These are phyloP conservation scores for Saccostrea echinata DNA, from an alignment of 1,140 invertebrate species.

Conservation along the genomic window DNA sequence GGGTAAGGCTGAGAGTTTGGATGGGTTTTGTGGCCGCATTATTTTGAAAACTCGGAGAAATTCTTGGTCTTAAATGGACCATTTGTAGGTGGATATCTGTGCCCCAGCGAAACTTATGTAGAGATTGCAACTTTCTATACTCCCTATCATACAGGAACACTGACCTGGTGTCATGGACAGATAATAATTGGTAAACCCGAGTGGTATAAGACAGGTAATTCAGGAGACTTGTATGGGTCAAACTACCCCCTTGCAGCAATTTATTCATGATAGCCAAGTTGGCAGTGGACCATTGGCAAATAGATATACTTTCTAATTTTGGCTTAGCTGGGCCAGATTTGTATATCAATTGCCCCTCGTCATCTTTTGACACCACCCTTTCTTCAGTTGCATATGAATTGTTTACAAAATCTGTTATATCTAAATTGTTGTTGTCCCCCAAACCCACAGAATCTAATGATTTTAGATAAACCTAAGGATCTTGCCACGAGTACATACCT, in stretches of 20 bases:
- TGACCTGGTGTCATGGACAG: conserved; percentile 13
- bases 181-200: conserved; percentile 20
- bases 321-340: conserved; percentile 39
- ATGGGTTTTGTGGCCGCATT: not conserved
- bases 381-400: not conserved
- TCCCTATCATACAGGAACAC: conserved; percentile 43
- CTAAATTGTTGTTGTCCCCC: not conserved
- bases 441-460: not conserved
- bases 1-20: not conserved
- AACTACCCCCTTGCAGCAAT: not conserved
- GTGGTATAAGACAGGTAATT: conserved; percentile 50
- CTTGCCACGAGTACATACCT: too few species aligned
- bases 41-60: not conserved
- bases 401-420: conserved; percentile 43
- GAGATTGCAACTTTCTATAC: conserved; percentile 15
- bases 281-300: conserved; percentile 47
- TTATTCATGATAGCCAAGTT: conserved; percentile 45
- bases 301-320: conserved; percentile 34
- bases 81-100: conserved; percentile 25
- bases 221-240: not conserved
- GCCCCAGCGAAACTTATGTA: conserved; percentile 33
- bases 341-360: too few species aligned
- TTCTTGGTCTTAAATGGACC: not conserved
- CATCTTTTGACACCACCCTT: conserved; percentile 1
- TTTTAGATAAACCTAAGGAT: too few species aligned